These are phyloP conservation scores for Epistrophe eligans DNA, from an alignment of 2,888 invertebrate genomes.

Conservation along the genomic window DNA sequence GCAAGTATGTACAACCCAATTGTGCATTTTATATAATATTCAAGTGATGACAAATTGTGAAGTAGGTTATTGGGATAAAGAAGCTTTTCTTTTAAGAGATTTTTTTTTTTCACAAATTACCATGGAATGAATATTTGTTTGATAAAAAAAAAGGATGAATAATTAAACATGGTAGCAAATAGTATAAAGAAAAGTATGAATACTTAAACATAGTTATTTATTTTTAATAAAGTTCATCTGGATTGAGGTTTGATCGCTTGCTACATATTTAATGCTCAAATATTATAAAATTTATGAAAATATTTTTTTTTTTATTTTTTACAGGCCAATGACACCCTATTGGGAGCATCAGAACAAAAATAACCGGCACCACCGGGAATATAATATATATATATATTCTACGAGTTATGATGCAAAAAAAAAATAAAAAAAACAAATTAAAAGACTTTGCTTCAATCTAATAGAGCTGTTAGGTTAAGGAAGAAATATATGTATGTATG, in stretches of 20 bases:
- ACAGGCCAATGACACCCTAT: slow-evolving; percentile 48
- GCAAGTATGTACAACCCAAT: too few relatives aligned
- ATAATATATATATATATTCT: too few relatives aligned
- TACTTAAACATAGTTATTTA: background rate
- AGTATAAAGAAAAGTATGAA: background rate
- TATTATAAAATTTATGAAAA: slow-evolving; percentile 66
- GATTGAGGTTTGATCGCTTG: slow-evolving; percentile 5
- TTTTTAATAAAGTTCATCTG: slow-evolving; percentile 18
- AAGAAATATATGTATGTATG: background rate
- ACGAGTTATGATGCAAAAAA: too few relatives aligned
- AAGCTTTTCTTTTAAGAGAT: slow-evolving; percentile 2
- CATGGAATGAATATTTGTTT: slow-evolving; percentile 45
- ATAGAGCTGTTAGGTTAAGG: slow-evolving; percentile 34
- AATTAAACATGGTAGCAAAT: background rate
- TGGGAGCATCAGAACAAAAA: background rate
- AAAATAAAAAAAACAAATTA: background rate
- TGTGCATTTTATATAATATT: too few relatives aligned
- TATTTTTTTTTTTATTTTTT: slow-evolving; percentile 46
- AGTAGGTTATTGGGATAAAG: slow-evolving; percentile 18
- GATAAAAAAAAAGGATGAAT: slow-evolving; percentile 39
- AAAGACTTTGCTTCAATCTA: slow-evolving; percentile 29
- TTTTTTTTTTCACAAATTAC: background rate
- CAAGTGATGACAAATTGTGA: background rate
- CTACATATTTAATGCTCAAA: slow-evolving; percentile 51
- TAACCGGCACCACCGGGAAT: too few relatives aligned